phyloP scores from a whole-genome alignment of 2,797 vertebrate genomes.

The Rhabdomys pumilio region DNA sequence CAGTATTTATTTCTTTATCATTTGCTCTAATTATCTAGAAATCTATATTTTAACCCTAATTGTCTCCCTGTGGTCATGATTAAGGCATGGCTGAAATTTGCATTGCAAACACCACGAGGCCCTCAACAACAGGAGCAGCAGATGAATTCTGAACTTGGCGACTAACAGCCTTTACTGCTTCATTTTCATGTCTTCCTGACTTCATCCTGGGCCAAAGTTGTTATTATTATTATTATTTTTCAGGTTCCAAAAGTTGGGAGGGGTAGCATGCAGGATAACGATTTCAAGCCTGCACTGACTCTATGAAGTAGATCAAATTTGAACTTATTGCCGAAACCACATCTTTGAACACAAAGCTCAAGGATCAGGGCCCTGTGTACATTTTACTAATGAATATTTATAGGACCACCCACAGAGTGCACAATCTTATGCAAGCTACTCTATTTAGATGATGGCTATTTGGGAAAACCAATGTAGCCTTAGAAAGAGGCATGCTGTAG shows the following conservation, averaged over 20 bases:
- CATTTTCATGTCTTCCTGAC: slow-evolving; percentile 71
- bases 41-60: slow-evolving; percentile 90
- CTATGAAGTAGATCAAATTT: slow-evolving; percentile 66
- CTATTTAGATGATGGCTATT: slow-evolving; percentile 67
- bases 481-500: slow-evolving; percentile 19
- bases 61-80: slow-evolving; percentile 88
- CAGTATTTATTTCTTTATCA: slow-evolving; percentile 84
- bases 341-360: slow-evolving; percentile 70
- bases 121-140: slow-evolving; percentile 71
- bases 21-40: slow-evolving; percentile 85
- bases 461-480: slow-evolving; percentile 55
- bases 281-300: slow-evolving; percentile 49
- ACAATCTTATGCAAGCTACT: slow-evolving; percentile 57
- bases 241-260: slow-evolving; percentile 57
- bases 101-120: slow-evolving; percentile 86
- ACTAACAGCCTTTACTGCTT: slow-evolving; percentile 80
- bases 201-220: slow-evolving; percentile 68
- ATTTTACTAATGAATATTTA: slow-evolving; percentile 83
- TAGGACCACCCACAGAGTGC: slow-evolving; percentile 67
- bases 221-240: slow-evolving; percentile 47
- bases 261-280: neutral
- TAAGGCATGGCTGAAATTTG: slow-evolving; percentile 88
- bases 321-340: slow-evolving; percentile 59
- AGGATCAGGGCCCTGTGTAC: slow-evolving; percentile 53
- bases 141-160: slow-evolving; percentile 74